Evolutionary conservation across 2,113 vertebrate species (phyloP).

Genomic region (Passer domesticus): DNA sequence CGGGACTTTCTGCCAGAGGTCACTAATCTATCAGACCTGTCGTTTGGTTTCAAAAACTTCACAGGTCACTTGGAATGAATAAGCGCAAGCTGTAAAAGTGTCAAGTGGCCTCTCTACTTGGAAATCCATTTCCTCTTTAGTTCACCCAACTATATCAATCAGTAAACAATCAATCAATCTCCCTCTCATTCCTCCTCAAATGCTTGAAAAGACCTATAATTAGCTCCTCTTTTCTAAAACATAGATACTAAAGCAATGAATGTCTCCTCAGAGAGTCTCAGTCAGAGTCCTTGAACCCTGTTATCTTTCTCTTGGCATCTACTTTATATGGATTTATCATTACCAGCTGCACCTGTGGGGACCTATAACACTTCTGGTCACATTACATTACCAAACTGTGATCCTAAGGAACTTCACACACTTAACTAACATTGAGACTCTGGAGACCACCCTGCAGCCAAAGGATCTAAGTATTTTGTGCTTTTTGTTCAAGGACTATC

Average conservation of each 20-base stretch:
- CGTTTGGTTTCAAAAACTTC: not conserved
- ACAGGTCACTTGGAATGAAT: constrained; percentile 37
- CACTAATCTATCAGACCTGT: constrained; percentile 34
- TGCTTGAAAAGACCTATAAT: not conserved
- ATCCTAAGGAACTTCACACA: not conserved
- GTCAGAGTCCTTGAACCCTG: constrained; percentile 6
- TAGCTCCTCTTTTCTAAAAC: constrained; percentile 16
- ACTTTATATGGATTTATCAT: not conserved
- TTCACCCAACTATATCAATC: constrained; percentile 30
- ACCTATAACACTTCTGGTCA: not conserved
- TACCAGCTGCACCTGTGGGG: not conserved
- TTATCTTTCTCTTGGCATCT: not conserved
- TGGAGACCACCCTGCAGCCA: not conserved
- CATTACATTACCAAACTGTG: not conserved
- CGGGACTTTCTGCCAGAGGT: not conserved
- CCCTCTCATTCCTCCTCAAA: not conserved
- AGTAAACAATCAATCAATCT: constrained; percentile 43
- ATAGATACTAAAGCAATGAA: not conserved
- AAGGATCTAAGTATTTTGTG: not conserved
- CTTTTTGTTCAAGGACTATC: not conserved
- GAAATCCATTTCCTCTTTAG: constrained; percentile 51
- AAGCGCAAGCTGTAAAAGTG: constrained; percentile 38
- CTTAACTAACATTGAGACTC: not conserved
- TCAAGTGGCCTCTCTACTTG: constrained; percentile 47
- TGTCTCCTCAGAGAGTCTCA: not conserved